Base-by-base conservation (phyloP, 2,888 invertebrate species). In the Synergus gifuensis region DNA sequence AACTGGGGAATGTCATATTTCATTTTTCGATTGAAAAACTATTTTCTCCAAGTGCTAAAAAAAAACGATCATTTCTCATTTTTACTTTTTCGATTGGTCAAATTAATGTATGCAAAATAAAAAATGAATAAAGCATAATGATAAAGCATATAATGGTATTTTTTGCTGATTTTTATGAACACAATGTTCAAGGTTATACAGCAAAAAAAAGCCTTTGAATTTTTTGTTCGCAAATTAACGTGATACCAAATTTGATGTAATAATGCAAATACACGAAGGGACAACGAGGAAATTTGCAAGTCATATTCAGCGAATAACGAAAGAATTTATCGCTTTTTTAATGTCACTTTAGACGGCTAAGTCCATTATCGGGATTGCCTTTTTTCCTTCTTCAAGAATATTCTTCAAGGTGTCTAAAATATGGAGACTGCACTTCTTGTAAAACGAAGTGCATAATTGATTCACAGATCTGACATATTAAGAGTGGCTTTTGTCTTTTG, bases 1-100 rank as follows among this genome's bases (percentile, higher is more conserved):
- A 73, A 54, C 49, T 54, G 11, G n/a, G 54, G 36, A 54, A 28
- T 73, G 28, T 73, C 49, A 49, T 54, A 73, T 54, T 73, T 73
- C 54, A 73, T 54, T 73, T 54, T 36, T 73, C 49, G 11, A 73
- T 73, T 54, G 8, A 12, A 60, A 60, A 60, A 60, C 18, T 60
- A 60, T 22, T 22, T 54, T n/a, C 8, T 8, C n/a, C 8, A 54
- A 54, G 54, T n/a, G n/a, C 2, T n/a, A 18, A 36, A 73, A 36
- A 73, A 54, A 36, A 69, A 46, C 1, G 11, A 66, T 42, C n/a
- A 22, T n/a, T 42, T 42, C 18, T 42, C 42, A 42, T 66, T 42
- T 16, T 63, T 2, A 4, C 16, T n/a, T 66, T 18, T 42, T 5
- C 36, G 5, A 16, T 36, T 36, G 12, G 2, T 36, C 2, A n/a